Conservation (phyloP, 2,888 invertebrate genomes). For the Phymatocera aterrima region DNA sequence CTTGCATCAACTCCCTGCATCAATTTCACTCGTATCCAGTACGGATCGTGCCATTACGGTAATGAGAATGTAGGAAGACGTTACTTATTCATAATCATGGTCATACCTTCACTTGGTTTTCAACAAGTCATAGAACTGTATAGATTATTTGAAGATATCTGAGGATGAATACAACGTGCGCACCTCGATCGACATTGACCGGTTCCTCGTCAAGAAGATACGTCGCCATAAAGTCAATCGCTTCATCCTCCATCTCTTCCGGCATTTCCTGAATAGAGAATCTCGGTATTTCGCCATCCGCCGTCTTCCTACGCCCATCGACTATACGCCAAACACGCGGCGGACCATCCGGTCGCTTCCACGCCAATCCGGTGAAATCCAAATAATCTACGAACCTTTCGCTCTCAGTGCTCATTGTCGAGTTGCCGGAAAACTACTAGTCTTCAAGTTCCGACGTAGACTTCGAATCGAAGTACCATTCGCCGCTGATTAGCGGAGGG, state of each 20-base stretch:
- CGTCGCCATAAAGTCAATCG: constrained; percentile 52
- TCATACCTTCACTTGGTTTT: too few species aligned
- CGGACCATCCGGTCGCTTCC: constrained; percentile 59
- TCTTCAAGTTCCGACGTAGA: not conserved
- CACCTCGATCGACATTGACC: not conserved
- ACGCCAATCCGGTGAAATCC: constrained; percentile 46
- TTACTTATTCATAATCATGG: too few species aligned
- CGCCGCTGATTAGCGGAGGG: not conserved
- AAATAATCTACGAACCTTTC: constrained; percentile 17
- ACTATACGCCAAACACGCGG: constrained; percentile 62
- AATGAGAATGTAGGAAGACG: too few species aligned
- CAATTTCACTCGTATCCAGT: too few species aligned
- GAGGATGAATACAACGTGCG: not conserved
- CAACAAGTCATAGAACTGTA: too few species aligned
- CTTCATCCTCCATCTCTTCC: constrained; percentile 63
- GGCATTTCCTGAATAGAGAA: constrained; percentile 68
- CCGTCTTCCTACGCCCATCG: constrained; percentile 54
- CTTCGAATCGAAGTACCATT: not conserved
- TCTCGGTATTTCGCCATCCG: constrained; percentile 49
- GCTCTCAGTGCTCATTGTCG: not conserved
- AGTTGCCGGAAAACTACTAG: not conserved
- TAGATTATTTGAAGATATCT: too few species aligned
- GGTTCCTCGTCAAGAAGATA: not conserved
- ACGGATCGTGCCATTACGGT: too few species aligned
- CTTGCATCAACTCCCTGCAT: not conserved